These are phyloP conservation scores for Balaenoptera acutorostrata DNA, from an alignment of 2,113 vertebrate species.

Conservation along the genomic window DNA sequence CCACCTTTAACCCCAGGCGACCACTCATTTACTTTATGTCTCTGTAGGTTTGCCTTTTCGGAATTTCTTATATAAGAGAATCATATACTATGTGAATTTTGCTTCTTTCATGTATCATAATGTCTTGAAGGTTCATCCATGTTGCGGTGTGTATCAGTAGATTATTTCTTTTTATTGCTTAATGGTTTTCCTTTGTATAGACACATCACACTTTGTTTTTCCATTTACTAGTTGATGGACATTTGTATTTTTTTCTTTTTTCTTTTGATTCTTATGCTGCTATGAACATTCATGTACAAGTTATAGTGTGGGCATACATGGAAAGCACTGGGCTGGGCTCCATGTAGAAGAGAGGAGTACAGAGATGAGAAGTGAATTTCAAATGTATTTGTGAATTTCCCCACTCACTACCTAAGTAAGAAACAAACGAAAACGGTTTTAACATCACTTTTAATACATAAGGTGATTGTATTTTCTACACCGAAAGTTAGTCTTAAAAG, in stretches of 20 bases:
- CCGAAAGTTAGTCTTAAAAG: neutral
- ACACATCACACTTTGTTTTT: neutral
- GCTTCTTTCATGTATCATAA: neutral
- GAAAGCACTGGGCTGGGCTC: neutral
- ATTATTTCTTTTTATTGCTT: neutral
- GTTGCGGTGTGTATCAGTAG: neutral
- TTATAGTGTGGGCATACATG: neutral
- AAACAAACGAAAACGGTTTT: neutral
- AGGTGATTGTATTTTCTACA: neutral
- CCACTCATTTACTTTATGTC: neutral
- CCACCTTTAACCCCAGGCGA: neutral
- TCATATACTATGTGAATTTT: neutral
- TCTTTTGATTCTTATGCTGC: neutral
- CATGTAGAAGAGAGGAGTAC: neutral
- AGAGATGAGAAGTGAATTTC: neutral
- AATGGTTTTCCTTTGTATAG: neutral
- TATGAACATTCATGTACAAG: neutral
- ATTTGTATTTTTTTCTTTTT: slow-evolving; percentile 1
- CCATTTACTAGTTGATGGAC: neutral
- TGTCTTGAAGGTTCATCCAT: neutral
- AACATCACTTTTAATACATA: neutral
- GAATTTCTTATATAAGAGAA: neutral
- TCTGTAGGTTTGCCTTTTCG: neutral
- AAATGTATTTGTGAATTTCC: neutral
- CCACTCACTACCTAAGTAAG: neutral